Evolutionary conservation across 2,888 invertebrate genomes (phyloP).

Genomic region (Augiades crinisus): DNA sequence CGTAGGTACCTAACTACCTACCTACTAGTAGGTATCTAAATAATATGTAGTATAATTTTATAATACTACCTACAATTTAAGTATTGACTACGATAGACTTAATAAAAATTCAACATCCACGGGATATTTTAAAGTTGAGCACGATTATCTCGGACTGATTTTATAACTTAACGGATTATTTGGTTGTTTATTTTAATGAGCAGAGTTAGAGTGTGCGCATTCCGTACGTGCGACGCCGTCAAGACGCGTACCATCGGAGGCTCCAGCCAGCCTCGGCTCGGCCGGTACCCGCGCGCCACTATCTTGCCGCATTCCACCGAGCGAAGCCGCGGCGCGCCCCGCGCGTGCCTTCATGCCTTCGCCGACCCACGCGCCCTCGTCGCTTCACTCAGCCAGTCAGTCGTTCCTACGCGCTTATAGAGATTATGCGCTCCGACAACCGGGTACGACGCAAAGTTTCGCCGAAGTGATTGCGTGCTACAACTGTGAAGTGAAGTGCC

Average conservation of each 20-base stretch:
- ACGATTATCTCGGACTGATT: too few relatives aligned
- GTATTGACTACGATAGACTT: too few relatives aligned
- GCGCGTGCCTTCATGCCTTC: constrained; percentile 80
- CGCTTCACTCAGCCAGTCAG: constrained; percentile 51
- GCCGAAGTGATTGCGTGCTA: constrained; percentile 54
- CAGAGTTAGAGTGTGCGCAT: constrained; percentile 59
- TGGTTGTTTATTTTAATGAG: constrained; percentile 44
- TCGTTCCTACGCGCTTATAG: constrained; percentile 64
- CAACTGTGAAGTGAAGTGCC: constrained; percentile 73
- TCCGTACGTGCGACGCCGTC: constrained; percentile 43
- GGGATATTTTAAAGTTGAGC: too few relatives aligned
- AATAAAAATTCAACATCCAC: too few relatives aligned
- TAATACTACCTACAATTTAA: too few relatives aligned
- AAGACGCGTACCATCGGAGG: constrained; percentile 43
- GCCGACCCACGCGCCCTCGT: constrained; percentile 89
- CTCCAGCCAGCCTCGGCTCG: constrained; percentile 41
- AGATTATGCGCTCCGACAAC: constrained; percentile 54
- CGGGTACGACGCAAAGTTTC: constrained; percentile 43
- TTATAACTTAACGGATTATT: constrained; percentile 1
- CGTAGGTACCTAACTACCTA: too few relatives aligned
- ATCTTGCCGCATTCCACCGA: constrained; percentile 63
- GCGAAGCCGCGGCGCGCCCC: constrained; percentile 69
- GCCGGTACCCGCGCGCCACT: constrained; percentile 53
- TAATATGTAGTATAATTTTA: too few relatives aligned
- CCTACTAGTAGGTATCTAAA: too few relatives aligned